Base-by-base conservation (phyloP, 2,797 vertebrate species). In the Myripristis jacobus region DNA sequence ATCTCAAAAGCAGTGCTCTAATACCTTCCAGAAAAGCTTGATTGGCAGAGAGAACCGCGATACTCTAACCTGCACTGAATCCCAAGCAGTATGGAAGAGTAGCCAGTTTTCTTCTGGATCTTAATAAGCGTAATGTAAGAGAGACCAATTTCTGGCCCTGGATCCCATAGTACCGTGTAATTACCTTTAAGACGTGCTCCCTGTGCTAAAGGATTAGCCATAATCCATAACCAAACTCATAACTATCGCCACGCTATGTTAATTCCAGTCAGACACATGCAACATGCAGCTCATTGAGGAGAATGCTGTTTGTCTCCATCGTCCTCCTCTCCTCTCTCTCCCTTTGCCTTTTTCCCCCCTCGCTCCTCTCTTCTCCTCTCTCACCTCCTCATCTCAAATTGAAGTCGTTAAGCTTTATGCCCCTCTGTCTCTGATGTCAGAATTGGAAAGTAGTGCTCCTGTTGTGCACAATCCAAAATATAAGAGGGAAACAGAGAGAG, bases 161-260 rank as follows among this genome's bases (percentile, higher is more conserved):
- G 80, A 90, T 92, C 83, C 80, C 88, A 87, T 90, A 90, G 87
- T 76, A 88, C 86, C 84, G 63, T 92, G 87, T 92, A 91, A 94
- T 92, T 92, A 91, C 87, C 86, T 88, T 92, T 87, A 91, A 90
- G 77, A 86, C 88, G 79, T 87, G 81, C 82, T 92, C 86, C 86
- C 86, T 89, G 81, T 89, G 88, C 84, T 88, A 70, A 80, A 81
- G 89, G 89, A 91, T 93, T 91, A 91, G 87, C 85, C 66, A 50
- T 90, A 91, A 92, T 91, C 90, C 88, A 89, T 86, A 88, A 90
- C 87, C 84, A 92, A 89, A 91, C 81, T 86, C 88, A 85, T 89
- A 92, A 90, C 87, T 90, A 81, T 80, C 79, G 82, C 87, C 71
- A 83, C 67, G 85, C 87, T 75, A 76, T 62, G 70, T 84, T 89